Evolutionary conservation across 2,113 vertebrate species (phyloP).

Genomic region (Pollachius pollachius): DNA sequence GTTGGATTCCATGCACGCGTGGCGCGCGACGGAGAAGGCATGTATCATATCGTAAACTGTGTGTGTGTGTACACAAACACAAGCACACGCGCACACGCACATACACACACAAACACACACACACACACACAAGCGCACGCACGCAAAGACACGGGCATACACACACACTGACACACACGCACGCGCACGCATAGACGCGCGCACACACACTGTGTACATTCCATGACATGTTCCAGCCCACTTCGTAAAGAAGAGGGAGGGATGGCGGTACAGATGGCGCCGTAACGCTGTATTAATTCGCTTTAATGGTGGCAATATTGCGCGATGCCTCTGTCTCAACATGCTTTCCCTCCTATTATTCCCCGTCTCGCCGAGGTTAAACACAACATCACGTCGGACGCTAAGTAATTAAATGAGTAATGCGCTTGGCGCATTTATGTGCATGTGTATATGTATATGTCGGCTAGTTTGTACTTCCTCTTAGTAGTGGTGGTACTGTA

Average conservation of each 20-base stretch:
- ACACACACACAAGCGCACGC: no score
- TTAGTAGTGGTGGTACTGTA: constrained; percentile 27
- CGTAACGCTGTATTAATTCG: constrained; percentile 34
- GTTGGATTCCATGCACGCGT: constrained; percentile 20
- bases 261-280: constrained; percentile 8
- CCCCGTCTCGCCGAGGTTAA: constrained; percentile 51
- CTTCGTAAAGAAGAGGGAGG: background rate
- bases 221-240: background rate
- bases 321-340: constrained; percentile 9
- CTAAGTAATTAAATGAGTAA: constrained; percentile 59
- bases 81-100: constrained; percentile 16
- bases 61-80: constrained; percentile 29
- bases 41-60: constrained; percentile 37
- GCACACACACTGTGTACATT: background rate
- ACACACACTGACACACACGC: no score
- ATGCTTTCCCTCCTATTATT: constrained; percentile 8
- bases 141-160: no score
- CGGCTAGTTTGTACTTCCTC: no score
- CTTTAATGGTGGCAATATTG: constrained; percentile 42
- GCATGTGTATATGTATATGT: no score
- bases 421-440: constrained; percentile 22
- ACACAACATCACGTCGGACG: constrained; percentile 44
- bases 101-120: no score
- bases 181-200: background rate
- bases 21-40: constrained; percentile 19